Evolutionary conservation across 2,113 vertebrate genomes (phyloP).

Genomic region (Telmatochromis brachygnathus): DNA sequence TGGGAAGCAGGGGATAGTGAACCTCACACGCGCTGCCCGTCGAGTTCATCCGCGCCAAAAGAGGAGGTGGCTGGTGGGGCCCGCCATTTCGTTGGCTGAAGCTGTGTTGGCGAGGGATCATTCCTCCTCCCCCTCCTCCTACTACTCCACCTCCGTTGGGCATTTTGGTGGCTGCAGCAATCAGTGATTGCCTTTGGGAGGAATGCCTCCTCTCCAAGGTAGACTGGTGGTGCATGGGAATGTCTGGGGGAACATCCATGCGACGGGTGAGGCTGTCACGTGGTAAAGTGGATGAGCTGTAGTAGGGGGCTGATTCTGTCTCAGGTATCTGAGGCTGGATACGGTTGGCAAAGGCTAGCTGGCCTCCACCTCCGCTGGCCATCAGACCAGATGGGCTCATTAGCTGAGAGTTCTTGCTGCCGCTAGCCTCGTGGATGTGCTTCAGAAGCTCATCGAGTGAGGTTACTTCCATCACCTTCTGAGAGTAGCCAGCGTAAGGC

Average conservation of each 20-base stretch:
- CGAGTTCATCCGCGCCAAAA: conserved; percentile 79
- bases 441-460: conserved; percentile 84
- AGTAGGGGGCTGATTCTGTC: conserved; percentile 72
- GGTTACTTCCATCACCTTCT: conserved; percentile 84
- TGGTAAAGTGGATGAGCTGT: conserved; percentile 76
- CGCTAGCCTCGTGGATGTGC: conserved; percentile 78
- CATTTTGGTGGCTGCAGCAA: conserved; percentile 69
- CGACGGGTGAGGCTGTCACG: conserved; percentile 78
- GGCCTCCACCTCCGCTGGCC: conserved; percentile 34
- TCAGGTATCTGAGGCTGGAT: conserved; percentile 76
- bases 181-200: conserved; percentile 75
- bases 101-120: conserved; percentile 76
- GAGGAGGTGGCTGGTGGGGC: conserved; percentile 68
- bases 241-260: conserved; percentile 82
- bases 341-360: conserved; percentile 70
- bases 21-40: conserved; percentile 73
- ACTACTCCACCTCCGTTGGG: conserved; percentile 26
- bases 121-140: conserved; percentile 40
- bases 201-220: conserved; percentile 73
- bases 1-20: conserved; percentile 72
- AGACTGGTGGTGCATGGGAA: conserved; percentile 61
- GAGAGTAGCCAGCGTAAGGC: conserved; percentile 68
- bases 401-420: conserved; percentile 63
- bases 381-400: conserved; percentile 67
- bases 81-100: conserved; percentile 68